Base-by-base conservation (phyloP, 2,797 vertebrate genomes). In the Sylvilagus floridanus region DNA sequence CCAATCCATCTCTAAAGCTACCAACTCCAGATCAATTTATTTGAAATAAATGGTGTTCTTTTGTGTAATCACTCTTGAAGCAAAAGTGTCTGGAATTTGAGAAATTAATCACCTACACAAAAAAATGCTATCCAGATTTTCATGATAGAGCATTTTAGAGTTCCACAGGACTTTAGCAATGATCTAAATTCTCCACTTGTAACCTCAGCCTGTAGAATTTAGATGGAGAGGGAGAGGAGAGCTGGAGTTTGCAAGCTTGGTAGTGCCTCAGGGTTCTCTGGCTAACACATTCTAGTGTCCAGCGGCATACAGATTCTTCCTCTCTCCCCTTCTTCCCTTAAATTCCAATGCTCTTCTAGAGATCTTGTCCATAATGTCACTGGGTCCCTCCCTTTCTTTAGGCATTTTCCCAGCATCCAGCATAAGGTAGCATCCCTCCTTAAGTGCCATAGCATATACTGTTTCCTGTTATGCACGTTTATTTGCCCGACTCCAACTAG, bases 41-140 rank as follows among this genome's bases (percentile, higher is more conserved):
- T 91, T 85, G 75, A 93, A 79, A 87, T 73, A 93, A 65, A 52
- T 71, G 76, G 35, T 52, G 28, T 3, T 10, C 42, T 47, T 88
- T 32, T 54, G n/a, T 69, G 57, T 69, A 62, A 76, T 84, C 21
- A 30, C 24, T 78, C 35, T 92, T 11, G 82, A 89, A 78, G 47
- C 37, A 66, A 52, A 60, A 24, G 68, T 52, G 57, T 42, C 42
- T 96, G 65, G 21, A 73, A 66, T 82, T 91, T 42, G 85, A 68
- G 52, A 78, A 82, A 90, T 92, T 57, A 69, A 73, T 77, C 60
- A 76, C 22, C 16, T 21, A 30, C 28, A 65, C 4, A 30, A 5
- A 54, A 32, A 7, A 37, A 19, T 35, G 10, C 84, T 89, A 60
- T 81, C 84, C 81, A 26, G 72, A 60, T 81, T 95, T 93, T 68